Base-by-base conservation (phyloP, 1,140 invertebrate genomes). In the Branchinecta lindahli region DNA sequence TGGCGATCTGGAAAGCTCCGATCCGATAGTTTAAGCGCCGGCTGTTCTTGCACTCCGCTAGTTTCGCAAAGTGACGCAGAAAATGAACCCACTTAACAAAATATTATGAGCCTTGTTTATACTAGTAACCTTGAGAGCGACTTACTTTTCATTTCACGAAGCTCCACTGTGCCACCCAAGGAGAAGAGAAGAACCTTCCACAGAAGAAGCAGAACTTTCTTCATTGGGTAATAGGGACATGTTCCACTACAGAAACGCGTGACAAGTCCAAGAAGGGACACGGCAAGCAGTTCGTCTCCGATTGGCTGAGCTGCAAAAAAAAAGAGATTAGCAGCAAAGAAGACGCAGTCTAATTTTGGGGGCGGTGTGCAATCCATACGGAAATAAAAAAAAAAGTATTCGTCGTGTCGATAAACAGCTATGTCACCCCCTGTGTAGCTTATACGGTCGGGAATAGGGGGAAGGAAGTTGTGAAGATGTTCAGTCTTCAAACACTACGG, bases 211-310 rank as follows among this genome's bases (percentile, higher is more conserved):
- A 98, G 80, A 69, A 98, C 90, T 82, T 98, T 98, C 78, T 96
- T 97, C 85, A 98, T 96, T 15, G 95, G 95, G 82, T 96, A 97
- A 82, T 96, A 92, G 66, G 94, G 91, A 10, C 92, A 90, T 61
- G 88, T 87, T 0, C 94, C 94, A 76, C 91, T 93, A 80, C 94
- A 98, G 77, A 97, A 94, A 73, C 87, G 85, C 20, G 92, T 95
- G 8, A 97, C 90, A 94, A 98, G 94, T 72, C 88, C 86, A 66
- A 98, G 84, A 70, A 98, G 81, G 76, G 94, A 93, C 5, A 96
- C 86, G 12, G 89, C 86, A 12, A 97, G 79, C 68, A 94, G 79
- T 77, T 96, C 92, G 75, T 94, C 92, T 66, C 85, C 84, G 77
- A 83, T 79, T 46, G 77, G 76, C 68, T 76, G 75, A 69, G 73